Percentiles rank a stretch among this genome's conserved stretches.
Conservation (phyloP, 2,113 vertebrate genomes). For the Herpailurus yagouaroundi region DNA sequence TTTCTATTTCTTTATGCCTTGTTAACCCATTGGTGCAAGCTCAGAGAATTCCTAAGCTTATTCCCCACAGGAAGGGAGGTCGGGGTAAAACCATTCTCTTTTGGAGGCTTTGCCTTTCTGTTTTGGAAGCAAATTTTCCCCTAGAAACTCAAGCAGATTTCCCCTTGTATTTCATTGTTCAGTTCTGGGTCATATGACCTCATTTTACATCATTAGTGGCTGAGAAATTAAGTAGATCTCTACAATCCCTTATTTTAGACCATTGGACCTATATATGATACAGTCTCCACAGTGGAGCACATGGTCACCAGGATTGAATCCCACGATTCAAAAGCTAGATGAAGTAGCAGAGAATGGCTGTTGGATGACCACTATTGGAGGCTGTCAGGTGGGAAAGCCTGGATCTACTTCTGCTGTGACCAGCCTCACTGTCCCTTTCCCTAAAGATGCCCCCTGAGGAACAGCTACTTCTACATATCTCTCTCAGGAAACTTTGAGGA, state of each 20-base stretch:
- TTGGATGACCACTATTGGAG: not conserved
- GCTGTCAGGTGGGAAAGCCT: not conserved
- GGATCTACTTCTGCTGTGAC: not conserved
- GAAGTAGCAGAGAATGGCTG: not conserved
- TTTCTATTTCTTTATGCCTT: too few species aligned
- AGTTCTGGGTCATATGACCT: not conserved
- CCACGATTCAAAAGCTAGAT: not conserved
- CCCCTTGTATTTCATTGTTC: not conserved
- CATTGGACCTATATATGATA: not conserved
- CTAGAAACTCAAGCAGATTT: not conserved
- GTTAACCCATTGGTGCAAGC: too few species aligned
- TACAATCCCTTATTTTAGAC: not conserved
- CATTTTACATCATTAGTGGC: not conserved
- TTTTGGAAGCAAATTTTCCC: not conserved
- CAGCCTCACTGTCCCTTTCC: not conserved
- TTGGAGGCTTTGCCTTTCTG: not conserved
- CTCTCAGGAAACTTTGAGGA: not conserved
- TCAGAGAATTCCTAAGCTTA: too few species aligned
- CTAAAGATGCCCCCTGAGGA: not conserved
- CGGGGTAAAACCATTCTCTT: not conserved
- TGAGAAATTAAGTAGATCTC: not conserved
- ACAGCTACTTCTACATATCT: not conserved
- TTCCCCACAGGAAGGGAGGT: not conserved
- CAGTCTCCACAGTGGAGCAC: not conserved
- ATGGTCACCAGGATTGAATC: not conserved